Evolutionary conservation across 1,140 invertebrate species (phyloP).

Genomic region (Orius insidiosus): DNA sequence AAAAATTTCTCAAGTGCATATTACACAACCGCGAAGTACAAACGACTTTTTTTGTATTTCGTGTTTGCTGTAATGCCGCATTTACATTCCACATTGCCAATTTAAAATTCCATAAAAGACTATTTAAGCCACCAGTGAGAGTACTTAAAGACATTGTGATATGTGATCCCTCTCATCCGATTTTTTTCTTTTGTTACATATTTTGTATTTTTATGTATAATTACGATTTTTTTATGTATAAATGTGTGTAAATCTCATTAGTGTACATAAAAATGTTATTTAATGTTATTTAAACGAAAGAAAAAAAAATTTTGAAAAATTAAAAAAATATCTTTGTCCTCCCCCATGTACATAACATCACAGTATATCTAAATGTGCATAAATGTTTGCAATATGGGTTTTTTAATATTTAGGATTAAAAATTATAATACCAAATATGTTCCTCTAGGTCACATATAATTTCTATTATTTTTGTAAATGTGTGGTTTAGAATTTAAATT

Average conservation of each 20-base stretch:
- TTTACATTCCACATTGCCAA: constrained; percentile 5
- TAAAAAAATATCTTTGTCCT: background rate
- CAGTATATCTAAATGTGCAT: background rate
- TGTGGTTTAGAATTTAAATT: too few species aligned
- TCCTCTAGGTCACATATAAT: constrained; percentile 16
- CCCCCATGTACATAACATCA: constrained; percentile 5
- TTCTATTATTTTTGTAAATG: constrained; percentile 15
- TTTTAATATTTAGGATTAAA: constrained; percentile 12
- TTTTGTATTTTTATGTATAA: constrained; percentile 16
- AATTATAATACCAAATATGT: constrained; percentile 13
- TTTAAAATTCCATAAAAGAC: constrained; percentile 10
- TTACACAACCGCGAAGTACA: background rate
- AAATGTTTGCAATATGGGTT: constrained; percentile 15
- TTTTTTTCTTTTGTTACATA: constrained; percentile 13
- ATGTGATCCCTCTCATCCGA: background rate
- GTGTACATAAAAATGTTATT: constrained; percentile 13
- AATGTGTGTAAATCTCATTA: constrained; percentile 14
- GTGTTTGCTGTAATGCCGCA: too few species aligned
- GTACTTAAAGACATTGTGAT: constrained; percentile 6
- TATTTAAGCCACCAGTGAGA: background rate
- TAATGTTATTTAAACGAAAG: constrained; percentile 1
- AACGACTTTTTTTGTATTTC: background rate
- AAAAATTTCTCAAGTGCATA: background rate
- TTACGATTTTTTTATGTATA: constrained; percentile 12
- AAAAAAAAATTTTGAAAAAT: constrained; percentile 4